Evolutionary conservation across 2,113 vertebrate species (phyloP), one percentile per base, ranked within the genome.

Genomic region (Rhineura floridana): DNA sequence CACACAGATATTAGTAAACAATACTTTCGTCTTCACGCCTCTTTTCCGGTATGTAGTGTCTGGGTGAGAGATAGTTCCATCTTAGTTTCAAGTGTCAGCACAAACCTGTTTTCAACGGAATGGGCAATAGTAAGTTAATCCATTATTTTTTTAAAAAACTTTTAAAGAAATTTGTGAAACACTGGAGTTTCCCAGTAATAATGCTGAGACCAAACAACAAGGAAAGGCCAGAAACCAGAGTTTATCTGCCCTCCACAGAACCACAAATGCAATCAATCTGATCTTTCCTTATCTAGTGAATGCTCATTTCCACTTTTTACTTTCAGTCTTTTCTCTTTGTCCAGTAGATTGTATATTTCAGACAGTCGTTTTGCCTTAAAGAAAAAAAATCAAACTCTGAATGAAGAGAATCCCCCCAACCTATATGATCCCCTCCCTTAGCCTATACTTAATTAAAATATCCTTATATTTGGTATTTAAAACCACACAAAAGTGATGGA

Each of bases 381-480:
- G 77, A 85, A 73, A 84, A 84, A 91, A 89, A 87, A 84, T 67
- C 87, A 15, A 84, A 81, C 87, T 90, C 87, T 87, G 92, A 85
- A 89, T 93, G 25, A 83, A 93, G 78, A 87, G 84, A 81, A 63
- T 84, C 67, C 86, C 84, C 90, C 88, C 44, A 52, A 78, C 55
- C 77, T 28, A 9, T 75, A 4, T 59, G 33, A 81, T 39, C 30
- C 25, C 23, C 33, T 17, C 33, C 30, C 25, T 33, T 3, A 48
- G 39, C 1, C 36, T 72, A 25, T 12, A 73, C 8, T 75, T 62
- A 73, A 4, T 75, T 62, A 73, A 4, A 86, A 84, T 15, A 83
- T 91, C 70, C 76, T 85, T 93, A 89, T 91, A 93, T 94, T 94
- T 95, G 93, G 92, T 93, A 88, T 92, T 93, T 91, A 92, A 91